A percentile compares a stretch with the other conserved stretches of the same genome.
Evolutionary conservation across 2,888 invertebrate species (phyloP).

Genomic region (Chrysolina americana): DNA sequence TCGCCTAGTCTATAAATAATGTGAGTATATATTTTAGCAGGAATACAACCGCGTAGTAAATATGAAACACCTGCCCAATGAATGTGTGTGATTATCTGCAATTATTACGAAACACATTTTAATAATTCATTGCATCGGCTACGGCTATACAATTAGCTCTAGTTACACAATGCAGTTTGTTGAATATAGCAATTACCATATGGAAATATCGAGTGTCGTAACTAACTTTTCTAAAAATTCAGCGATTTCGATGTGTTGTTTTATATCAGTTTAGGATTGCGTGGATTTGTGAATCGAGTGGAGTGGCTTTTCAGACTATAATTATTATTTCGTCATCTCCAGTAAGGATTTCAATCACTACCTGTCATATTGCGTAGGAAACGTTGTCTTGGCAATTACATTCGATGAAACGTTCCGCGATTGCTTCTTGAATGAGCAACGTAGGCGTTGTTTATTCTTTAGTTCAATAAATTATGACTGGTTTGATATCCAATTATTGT

Average conservation of each 20-base stretch:
- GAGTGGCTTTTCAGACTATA: not conserved
- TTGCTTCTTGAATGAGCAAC: slow-evolving; percentile 12
- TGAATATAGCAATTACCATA: slow-evolving; percentile 47
- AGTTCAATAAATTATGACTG: not conserved
- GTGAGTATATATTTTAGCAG: slow-evolving; percentile 15
- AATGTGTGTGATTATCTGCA: slow-evolving; percentile 40
- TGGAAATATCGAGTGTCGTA: slow-evolving; percentile 44
- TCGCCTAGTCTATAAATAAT: slow-evolving; percentile 5
- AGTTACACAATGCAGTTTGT: slow-evolving; percentile 53
- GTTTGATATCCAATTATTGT: not conserved
- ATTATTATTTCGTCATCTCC: slow-evolving; percentile 15
- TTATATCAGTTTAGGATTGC: slow-evolving; percentile 11
- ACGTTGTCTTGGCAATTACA: slow-evolving; percentile 12
- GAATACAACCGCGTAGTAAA: slow-evolving; percentile 30
- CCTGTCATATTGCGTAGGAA: slow-evolving; percentile 3
- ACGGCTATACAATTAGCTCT: slow-evolving; percentile 50
- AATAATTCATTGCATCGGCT: slow-evolving; percentile 53
- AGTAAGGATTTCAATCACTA: slow-evolving; percentile 6
- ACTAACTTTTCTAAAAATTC: slow-evolving; percentile 43
- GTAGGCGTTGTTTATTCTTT: not conserved
- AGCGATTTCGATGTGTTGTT: slow-evolving; percentile 23
- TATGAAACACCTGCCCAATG: slow-evolving; percentile 30
- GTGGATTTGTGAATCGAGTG: slow-evolving; percentile 9
- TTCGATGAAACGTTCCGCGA: slow-evolving; percentile 4
- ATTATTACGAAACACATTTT: slow-evolving; percentile 48